phyloP scores from a whole-genome alignment of 2,113 vertebrate genomes.

The Heptranchias perlo region DNA sequence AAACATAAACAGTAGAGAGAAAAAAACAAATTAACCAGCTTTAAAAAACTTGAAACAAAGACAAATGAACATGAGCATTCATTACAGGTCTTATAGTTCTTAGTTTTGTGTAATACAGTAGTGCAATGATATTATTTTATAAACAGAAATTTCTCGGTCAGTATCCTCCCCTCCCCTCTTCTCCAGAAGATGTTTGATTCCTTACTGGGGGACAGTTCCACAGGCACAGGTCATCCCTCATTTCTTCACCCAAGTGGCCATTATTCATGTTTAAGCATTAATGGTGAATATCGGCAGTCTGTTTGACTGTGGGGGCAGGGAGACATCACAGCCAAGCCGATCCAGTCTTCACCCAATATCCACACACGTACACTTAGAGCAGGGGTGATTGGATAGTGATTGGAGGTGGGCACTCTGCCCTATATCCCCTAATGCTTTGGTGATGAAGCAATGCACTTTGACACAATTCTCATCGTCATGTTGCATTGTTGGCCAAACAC shows the following conservation, averaged over 20 bases:
- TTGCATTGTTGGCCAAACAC: not conserved
- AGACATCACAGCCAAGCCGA: not conserved
- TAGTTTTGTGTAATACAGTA: not conserved
- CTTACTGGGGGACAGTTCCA: not conserved
- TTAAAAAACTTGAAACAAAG: not conserved
- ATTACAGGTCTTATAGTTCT: not conserved
- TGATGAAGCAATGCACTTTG: not conserved
- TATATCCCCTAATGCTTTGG: not conserved
- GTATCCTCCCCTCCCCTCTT: not conserved
- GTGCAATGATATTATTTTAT: not conserved
- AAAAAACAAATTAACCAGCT: not conserved
- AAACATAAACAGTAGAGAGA: not conserved
- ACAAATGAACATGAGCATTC: not conserved
- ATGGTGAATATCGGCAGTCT: not conserved
- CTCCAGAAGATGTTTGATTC: not conserved
- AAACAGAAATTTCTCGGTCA: not conserved
- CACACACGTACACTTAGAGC: not conserved
- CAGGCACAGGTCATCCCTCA: not conserved
- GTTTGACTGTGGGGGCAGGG: no score
- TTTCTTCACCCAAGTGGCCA: not conserved
- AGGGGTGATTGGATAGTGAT: not conserved
- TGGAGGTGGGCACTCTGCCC: not conserved
- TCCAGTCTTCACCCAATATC: not conserved
- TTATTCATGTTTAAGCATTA: not conserved
- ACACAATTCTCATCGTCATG: not conserved